These are phyloP conservation scores for Lepetodrilus schrolli DNA, from an alignment of 2,888 invertebrate species.

Conservation along the genomic window DNA sequence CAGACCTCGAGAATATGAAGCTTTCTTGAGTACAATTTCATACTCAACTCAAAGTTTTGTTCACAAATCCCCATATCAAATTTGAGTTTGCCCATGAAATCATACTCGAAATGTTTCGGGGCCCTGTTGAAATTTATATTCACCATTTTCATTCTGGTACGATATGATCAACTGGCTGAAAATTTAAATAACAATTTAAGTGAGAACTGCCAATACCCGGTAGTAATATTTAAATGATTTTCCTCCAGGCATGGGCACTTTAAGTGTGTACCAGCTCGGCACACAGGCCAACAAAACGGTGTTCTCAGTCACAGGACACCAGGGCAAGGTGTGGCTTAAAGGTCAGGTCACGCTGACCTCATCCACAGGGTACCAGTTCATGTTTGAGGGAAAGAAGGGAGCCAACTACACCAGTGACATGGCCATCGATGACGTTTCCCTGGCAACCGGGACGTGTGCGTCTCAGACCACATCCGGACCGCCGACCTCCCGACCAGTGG, in stretches of 20 bases:
- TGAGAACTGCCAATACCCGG: too few relatives aligned
- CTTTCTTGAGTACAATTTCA: too few relatives aligned
- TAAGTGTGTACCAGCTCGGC: constrained; percentile 56
- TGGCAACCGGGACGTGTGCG: constrained; percentile 53
- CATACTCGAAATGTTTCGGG: too few relatives aligned
- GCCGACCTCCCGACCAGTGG: constrained; percentile 42
- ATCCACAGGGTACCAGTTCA: constrained; percentile 44
- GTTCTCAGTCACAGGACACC: constrained; percentile 55
- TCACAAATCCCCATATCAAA: too few relatives aligned
- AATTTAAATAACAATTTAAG: too few relatives aligned
- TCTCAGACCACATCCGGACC: constrained; percentile 48
- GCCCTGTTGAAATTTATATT: too few relatives aligned
- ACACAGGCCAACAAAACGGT: constrained; percentile 39
- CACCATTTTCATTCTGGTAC: too few relatives aligned
- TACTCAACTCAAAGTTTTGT: too few relatives aligned
- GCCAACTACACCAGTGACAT: constrained; percentile 59
- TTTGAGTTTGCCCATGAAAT: too few relatives aligned
- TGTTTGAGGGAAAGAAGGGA: constrained; percentile 66
- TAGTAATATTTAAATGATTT: too few relatives aligned
- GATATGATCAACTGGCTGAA: too few relatives aligned
- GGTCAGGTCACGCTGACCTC: constrained; percentile 49
- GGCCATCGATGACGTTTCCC: constrained; percentile 59
- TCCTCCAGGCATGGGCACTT: constrained; percentile 54
- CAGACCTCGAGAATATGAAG: too few relatives aligned
- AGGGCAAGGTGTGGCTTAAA: constrained; percentile 58